These are phyloP conservation scores for Sebastolobus altivelis DNA, from an alignment of 2,797 vertebrate species.

Conservation along the genomic window DNA sequence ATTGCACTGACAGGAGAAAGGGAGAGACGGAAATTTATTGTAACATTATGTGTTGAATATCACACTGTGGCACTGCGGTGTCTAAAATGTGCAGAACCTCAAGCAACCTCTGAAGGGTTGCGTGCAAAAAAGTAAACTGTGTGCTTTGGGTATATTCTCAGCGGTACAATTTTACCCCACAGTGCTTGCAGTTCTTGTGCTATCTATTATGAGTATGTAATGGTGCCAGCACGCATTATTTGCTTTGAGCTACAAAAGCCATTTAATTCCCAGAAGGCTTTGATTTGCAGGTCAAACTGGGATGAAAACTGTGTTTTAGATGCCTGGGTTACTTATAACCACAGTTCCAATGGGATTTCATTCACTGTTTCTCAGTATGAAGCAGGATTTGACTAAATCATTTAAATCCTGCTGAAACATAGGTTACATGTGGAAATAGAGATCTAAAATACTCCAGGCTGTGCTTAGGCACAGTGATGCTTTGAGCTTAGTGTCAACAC, in stretches of 20 bases:
- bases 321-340: not conserved
- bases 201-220: constrained; percentile 1
- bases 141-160: constrained; percentile 31
- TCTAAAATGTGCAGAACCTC: constrained; percentile 44
- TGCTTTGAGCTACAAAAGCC: constrained; percentile 2
- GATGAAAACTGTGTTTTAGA: not conserved
- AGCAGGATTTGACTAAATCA: not conserved
- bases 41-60: constrained; percentile 40
- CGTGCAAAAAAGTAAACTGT: constrained; percentile 12
- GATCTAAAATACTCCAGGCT: not conserved
- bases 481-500: constrained; percentile 14
- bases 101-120: constrained; percentile 7
- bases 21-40: constrained; percentile 50
- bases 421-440: not conserved
- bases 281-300: constrained; percentile 21
- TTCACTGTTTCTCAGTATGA: not conserved
- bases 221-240: not conserved
- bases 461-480: not conserved
- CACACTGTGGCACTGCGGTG: constrained; percentile 12
- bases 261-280: not conserved
- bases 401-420: not conserved
- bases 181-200: constrained; percentile 12
- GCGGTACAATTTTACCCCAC: not conserved
- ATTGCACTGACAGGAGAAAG: constrained; percentile 49
- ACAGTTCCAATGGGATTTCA: not conserved